phyloP scores from a whole-genome alignment of 2,888 invertebrate genomes.

The Coenonympha arcania region DNA sequence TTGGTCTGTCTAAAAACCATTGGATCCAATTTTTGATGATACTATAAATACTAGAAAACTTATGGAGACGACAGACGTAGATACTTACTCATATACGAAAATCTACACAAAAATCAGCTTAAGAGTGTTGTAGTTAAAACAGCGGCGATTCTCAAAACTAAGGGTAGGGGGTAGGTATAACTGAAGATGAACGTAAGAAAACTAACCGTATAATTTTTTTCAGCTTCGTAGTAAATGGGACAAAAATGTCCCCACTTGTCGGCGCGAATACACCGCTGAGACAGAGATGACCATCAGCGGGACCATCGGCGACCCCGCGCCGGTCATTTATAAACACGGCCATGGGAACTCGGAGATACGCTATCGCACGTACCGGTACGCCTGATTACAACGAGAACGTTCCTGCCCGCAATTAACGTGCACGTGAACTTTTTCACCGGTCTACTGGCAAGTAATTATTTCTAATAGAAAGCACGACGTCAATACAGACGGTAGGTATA shows the following conservation, averaged over 20 bases:
- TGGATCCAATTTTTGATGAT: too few species aligned
- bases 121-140: too few species aligned
- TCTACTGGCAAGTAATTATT: neutral
- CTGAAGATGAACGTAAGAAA: too few species aligned
- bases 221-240: neutral
- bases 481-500: neutral
- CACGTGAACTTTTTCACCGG: constrained; percentile 23
- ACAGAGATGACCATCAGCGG: constrained; percentile 62
- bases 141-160: too few species aligned
- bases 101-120: too few species aligned
- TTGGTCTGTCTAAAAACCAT: too few species aligned
- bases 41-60: too few species aligned
- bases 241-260: constrained; percentile 7
- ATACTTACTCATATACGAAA: too few species aligned
- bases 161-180: too few species aligned
- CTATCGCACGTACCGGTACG: constrained; percentile 67
- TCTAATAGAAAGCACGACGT: neutral
- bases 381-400: constrained; percentile 49
- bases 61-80: too few species aligned
- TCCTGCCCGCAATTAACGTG: constrained; percentile 43
- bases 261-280: constrained; percentile 33
- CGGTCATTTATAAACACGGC: constrained; percentile 67
- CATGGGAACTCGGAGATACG: constrained; percentile 66
- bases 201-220: too few species aligned
- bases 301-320: constrained; percentile 58